Evolutionary conservation across 1,140 invertebrate genomes (phyloP).

Genomic region (Aphelenchoides besseyi): DNA sequence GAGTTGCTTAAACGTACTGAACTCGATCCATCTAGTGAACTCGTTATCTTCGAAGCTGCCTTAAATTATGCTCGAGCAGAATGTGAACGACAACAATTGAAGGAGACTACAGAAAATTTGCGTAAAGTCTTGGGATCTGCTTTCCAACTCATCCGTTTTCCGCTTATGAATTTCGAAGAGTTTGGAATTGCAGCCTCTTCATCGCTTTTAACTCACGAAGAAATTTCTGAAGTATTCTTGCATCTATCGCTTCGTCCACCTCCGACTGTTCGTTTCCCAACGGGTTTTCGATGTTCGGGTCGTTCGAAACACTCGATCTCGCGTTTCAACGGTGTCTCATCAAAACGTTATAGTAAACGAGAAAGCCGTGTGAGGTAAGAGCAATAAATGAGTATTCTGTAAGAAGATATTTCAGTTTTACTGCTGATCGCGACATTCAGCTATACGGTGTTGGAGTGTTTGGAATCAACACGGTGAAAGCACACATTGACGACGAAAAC

Average conservation of each 20-base stretch:
- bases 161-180: conserved; percentile 25
- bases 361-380: conserved; percentile 41
- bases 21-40: conserved; percentile 25
- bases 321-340: conserved; percentile 37
- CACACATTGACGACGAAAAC: conserved; percentile 37
- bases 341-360: conserved; percentile 41
- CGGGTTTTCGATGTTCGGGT: conserved; percentile 39
- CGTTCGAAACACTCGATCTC: conserved; percentile 42
- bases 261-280: conserved; percentile 34
- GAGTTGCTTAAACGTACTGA: conserved; percentile 24
- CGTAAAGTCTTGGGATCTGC: conserved; percentile 21
- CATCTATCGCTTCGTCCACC: conserved; percentile 42
- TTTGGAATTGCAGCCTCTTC: conserved; percentile 23
- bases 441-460: conserved; percentile 40
- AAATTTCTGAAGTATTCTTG: conserved; percentile 49
- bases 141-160: conserved; percentile 30
- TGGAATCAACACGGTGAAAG: conserved; percentile 24
- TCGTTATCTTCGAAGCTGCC: conserved; percentile 30
- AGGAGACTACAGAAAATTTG: conserved; percentile 7
- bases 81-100: conserved; percentile 26
- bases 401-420: conserved; percentile 31
- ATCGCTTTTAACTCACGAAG: conserved; percentile 40
- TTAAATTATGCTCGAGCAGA: conserved; percentile 28
- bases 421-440: conserved; percentile 35
- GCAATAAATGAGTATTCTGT: background rate